Base-by-base conservation (phyloP, 2,888 invertebrate genomes). In the Mesorhabditis sp. region DNA sequence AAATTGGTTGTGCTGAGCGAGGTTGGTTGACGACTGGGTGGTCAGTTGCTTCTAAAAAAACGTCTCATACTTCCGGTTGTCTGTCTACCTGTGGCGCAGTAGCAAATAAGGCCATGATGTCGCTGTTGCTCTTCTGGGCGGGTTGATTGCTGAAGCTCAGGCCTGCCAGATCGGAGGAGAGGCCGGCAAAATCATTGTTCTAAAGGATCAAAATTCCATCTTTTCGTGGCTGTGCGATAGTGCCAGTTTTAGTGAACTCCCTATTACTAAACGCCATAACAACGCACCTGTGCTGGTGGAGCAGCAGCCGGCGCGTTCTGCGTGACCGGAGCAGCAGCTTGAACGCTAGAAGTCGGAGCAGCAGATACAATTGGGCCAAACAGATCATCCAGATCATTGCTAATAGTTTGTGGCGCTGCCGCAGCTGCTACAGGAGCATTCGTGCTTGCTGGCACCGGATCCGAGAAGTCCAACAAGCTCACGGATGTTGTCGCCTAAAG, bases 401-500 rank as follows among this genome's bases (percentile, higher is more conserved):
- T 70, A 6, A 66, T 6, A n/a, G 64, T 42, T 10, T 50, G 7
- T 50, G 58, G 10, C 58, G n/a, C 58, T 13, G 58, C 28, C 28
- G 28, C 28, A 28, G 28, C 28, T 28, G 28, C 28, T 2, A 28
- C 28, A 28, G 28, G 28, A 28, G 28, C 28, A 28, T 28, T 28
- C 28, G 28, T 28, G 28, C 28, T 50, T 50, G 58, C n/a, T 50
- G 58, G 7, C n/a, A n/a, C 7, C 58, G 58, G n/a, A 50, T 50
- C 58, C 10, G 58, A 50, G 58, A 50, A 50, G n/a, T 50, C 58
- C 10, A 50, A n/a, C n/a, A 50, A 50, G n/a, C 58, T 50, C 10
- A 10, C 58, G 58, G 95, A 28, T 28, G 28, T 28, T 28, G 28
- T 28, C 28, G 28, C 28, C 28, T 28, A 28, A 28, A 28, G 28